Percentiles rank a stretch among this genome's conserved stretches.
These are phyloP conservation scores for Meda fulgida DNA, from an alignment of 2,797 vertebrate genomes.

Conservation along the genomic window DNA sequence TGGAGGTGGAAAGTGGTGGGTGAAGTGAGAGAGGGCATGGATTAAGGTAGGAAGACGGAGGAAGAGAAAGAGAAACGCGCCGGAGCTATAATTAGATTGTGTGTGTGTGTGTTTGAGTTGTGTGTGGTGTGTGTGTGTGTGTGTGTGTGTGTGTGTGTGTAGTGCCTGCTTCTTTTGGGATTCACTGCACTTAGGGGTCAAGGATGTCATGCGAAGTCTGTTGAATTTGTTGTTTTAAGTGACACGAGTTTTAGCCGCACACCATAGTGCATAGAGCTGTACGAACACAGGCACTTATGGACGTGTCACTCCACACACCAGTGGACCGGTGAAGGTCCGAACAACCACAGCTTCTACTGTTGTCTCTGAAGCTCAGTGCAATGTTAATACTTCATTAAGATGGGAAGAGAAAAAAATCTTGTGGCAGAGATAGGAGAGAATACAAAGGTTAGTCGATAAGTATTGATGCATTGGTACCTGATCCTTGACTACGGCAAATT, in stretches of 20 bases:
- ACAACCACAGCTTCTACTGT: constrained; percentile 52
- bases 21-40: constrained; percentile 19
- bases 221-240: constrained; percentile 33
- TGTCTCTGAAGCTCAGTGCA: constrained; percentile 54
- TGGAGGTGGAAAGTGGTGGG: constrained; percentile 31
- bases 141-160: constrained; percentile 9
- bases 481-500: neutral
- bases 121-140: constrained; percentile 15
- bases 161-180: constrained; percentile 56
- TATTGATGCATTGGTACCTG: neutral
- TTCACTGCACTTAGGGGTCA: constrained; percentile 46
- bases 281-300: neutral
- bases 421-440: neutral
- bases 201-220: constrained; percentile 39
- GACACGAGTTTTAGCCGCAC: constrained; percentile 12
- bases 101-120: constrained; percentile 16
- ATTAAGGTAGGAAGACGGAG: too few species aligned
- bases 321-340: constrained; percentile 41
- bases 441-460: constrained; percentile 38
- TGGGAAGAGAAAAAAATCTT: neutral
- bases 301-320: constrained; percentile 19
- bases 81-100: constrained; percentile 58
- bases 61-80: constrained; percentile 22
- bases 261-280: neutral
- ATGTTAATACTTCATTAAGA: constrained; percentile 39